Evolutionary conservation across 2,888 invertebrate genomes (phyloP).

Genomic region (Rugalucina vietnamica): DNA sequence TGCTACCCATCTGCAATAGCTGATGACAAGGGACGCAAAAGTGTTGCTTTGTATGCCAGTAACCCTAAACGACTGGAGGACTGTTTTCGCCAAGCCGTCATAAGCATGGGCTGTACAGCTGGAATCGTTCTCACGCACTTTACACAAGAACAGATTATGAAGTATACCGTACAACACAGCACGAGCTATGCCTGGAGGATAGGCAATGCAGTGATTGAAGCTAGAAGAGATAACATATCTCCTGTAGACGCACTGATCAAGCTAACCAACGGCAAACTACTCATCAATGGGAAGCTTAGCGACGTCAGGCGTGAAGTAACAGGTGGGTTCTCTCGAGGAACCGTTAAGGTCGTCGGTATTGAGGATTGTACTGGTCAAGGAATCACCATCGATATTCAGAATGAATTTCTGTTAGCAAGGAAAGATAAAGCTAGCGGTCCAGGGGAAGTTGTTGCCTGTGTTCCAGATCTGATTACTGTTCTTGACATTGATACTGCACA

Average conservation of each 20-base stretch:
- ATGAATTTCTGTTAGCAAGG: conserved; percentile 78
- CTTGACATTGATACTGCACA: conserved; percentile 78
- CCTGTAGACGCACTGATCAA: conserved; percentile 71
- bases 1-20: conserved; percentile 73
- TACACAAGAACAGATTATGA: conserved; percentile 61
- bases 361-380: not conserved
- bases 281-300: conserved; percentile 76
- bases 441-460: conserved; percentile 66
- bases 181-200: conserved; percentile 78
- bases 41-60: conserved; percentile 68
- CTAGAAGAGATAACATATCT: conserved; percentile 66
- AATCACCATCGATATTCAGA: conserved; percentile 77
- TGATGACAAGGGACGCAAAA: conserved; percentile 71
- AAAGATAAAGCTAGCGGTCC: not conserved
- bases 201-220: conserved; percentile 74
- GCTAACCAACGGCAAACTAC: conserved; percentile 61
- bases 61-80: conserved; percentile 73
- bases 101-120: conserved; percentile 76
- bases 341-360: not conserved
- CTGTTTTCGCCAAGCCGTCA: conserved; percentile 71
- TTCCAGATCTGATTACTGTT: conserved; percentile 79
- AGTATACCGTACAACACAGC: conserved; percentile 65
- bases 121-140: conserved; percentile 65
- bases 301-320: conserved; percentile 72
- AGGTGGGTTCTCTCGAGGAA: not conserved